A percentile compares a stretch with the other conserved stretches of the same genome.
Evolutionary conservation across 1,140 invertebrate genomes (phyloP).

Genomic region (Acyrthosiphon pisum): DNA sequence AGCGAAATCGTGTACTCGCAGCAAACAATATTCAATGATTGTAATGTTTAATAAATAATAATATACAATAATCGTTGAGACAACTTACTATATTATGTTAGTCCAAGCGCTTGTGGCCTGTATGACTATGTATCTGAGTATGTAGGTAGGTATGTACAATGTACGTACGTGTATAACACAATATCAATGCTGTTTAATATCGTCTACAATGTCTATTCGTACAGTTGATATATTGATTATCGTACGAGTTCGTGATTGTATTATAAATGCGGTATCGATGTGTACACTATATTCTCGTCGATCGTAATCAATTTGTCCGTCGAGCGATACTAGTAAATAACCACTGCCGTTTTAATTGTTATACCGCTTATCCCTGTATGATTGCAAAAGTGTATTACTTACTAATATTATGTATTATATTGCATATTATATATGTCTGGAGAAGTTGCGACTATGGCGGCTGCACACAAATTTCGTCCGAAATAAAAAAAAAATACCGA

Average conservation of each 20-base stretch:
- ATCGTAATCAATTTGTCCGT: background rate
- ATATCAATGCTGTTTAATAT: conserved; percentile 1
- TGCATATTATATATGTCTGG: too few relatives aligned
- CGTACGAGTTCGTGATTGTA: background rate
- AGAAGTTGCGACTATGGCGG: too few relatives aligned
- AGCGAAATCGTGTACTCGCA: too few relatives aligned
- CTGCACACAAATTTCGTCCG: too few relatives aligned
- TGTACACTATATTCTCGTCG: background rate
- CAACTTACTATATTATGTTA: background rate
- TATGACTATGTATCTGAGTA: background rate
- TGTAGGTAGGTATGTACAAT: background rate
- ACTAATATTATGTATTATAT: too few relatives aligned
- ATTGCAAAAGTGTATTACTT: background rate
- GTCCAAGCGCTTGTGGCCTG: background rate
- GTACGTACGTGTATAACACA: background rate
- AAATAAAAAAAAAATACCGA: too few relatives aligned
- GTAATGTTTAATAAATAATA: too few relatives aligned
- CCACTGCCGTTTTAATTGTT: background rate
- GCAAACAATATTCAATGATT: too few relatives aligned
- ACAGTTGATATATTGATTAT: background rate
- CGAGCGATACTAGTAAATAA: background rate
- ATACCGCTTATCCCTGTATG: background rate
- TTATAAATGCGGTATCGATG: background rate
- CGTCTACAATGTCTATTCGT: background rate
- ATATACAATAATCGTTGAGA: too few relatives aligned